Percentiles rank a stretch among this genome's conserved stretches.
These are phyloP conservation scores for Callipepla squamata DNA, from an alignment of 2,113 vertebrate genomes.

Conservation along the genomic window DNA sequence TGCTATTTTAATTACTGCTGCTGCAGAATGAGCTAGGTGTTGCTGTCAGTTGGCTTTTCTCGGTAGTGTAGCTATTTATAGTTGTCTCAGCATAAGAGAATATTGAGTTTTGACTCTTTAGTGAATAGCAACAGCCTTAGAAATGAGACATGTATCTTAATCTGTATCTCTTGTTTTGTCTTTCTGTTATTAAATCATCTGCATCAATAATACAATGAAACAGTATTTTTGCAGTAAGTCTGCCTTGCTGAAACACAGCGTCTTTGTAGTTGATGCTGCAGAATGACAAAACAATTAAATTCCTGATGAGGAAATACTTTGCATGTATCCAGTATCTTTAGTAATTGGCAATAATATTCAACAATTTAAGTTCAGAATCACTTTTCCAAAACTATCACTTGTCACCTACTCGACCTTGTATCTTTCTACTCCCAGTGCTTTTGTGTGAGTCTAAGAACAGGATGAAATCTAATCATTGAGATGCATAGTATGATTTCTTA, in stretches of 20 bases:
- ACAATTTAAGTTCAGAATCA: background rate
- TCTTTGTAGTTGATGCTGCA: background rate
- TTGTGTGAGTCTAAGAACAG: background rate
- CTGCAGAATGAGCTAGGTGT: background rate
- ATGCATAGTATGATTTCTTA: background rate
- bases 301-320: background rate
- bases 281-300: background rate
- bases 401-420: background rate
- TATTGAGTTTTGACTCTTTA: background rate
- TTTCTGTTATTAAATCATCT: rapidly evolving
- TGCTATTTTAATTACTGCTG: background rate
- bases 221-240: background rate
- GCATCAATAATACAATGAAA: rapidly evolving
- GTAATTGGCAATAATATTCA: background rate
- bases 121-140: background rate
- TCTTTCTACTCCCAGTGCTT: background rate
- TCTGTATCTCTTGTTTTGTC: background rate
- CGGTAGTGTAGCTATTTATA: background rate
- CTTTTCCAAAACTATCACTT: background rate
- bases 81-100: background rate
- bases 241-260: background rate
- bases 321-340: background rate
- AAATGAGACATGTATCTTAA: background rate
- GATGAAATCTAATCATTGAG: background rate
- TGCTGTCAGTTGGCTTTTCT: background rate